A percentile compares a stretch with the other conserved stretches of the same genome.
These are phyloP conservation scores for Calycopis cecrops DNA, from an alignment of 1,140 invertebrate species.

Conservation along the genomic window DNA sequence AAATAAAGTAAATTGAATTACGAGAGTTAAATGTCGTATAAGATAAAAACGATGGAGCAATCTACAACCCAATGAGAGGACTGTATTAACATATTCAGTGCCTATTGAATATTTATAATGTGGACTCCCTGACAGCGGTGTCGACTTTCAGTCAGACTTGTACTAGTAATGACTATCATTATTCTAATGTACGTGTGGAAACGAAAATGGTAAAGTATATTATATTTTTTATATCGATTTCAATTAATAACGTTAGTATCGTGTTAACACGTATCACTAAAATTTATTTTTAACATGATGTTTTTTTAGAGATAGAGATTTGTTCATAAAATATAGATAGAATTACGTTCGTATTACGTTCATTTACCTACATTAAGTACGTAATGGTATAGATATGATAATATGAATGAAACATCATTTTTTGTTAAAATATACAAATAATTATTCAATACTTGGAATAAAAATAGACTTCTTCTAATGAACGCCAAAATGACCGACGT, in stretches of 20 bases:
- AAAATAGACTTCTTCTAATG: too few relatives aligned
- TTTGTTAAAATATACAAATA: too few relatives aligned
- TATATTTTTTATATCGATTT: slow-evolving; percentile 7
- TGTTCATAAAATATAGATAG: too few relatives aligned
- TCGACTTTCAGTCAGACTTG: slow-evolving; percentile 56
- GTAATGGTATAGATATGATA: too few relatives aligned
- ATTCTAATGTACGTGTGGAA: slow-evolving; percentile 22
- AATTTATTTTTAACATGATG: slow-evolving; percentile 4
- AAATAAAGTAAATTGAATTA: slow-evolving; percentile 74
- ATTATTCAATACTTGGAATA: too few relatives aligned
- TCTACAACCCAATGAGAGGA: slow-evolving; percentile 72
- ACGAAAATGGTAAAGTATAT: slow-evolving; percentile 17
- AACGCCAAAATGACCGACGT: too few relatives aligned
- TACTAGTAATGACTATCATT: slow-evolving; percentile 51
- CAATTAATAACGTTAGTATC: not conserved
- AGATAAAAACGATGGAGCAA: slow-evolving; percentile 72
- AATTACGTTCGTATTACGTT: too few relatives aligned
- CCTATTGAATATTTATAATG: slow-evolving; percentile 73
- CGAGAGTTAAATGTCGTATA: slow-evolving; percentile 73
- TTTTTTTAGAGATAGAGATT: not conserved
- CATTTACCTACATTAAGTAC: too few relatives aligned
- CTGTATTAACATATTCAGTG: slow-evolving; percentile 70
- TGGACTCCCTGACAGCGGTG: slow-evolving; percentile 48
- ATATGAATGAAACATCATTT: too few relatives aligned
- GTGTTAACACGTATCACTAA: slow-evolving; percentile 4